Percentiles rank a stretch among this genome's conserved stretches.
These are phyloP conservation scores for Fregata magnificens DNA, from an alignment of 2,113 vertebrate genomes.

Conservation along the genomic window DNA sequence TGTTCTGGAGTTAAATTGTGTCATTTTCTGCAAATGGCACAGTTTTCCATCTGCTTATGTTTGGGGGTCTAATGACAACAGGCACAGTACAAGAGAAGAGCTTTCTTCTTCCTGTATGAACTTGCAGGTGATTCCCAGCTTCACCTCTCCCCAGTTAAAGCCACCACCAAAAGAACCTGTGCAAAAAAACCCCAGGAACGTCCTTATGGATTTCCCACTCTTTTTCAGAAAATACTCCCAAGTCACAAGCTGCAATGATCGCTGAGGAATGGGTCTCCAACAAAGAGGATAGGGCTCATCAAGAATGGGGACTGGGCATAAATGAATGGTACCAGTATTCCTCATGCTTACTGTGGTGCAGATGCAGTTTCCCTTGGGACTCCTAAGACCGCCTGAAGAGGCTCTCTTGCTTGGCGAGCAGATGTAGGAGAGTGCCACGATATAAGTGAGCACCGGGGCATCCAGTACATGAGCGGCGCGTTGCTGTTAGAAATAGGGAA, in stretches of 20 bases:
- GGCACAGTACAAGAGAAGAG: not conserved
- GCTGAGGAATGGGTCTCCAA: not conserved
- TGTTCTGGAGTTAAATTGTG: not conserved
- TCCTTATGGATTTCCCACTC: not conserved
- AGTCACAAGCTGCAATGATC: not conserved
- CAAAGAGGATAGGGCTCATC: not conserved
- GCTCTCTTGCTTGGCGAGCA: not conserved
- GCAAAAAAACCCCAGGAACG: not conserved
- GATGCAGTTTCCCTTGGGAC: not conserved
- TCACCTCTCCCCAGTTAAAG: not conserved
- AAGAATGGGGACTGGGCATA: not conserved
- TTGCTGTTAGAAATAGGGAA: not conserved
- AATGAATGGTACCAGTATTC: not conserved
- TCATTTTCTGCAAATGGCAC: not conserved
- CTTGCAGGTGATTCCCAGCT: not conserved
- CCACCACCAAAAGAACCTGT: not conserved
- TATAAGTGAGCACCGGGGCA: not conserved
- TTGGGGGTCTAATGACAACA: not conserved
- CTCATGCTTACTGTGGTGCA: rapidly evolving
- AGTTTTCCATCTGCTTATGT: not conserved
- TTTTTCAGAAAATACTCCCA: not conserved
- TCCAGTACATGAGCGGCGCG: rapidly evolving
- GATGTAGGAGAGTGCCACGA: not conserved
- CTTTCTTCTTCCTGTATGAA: not conserved
- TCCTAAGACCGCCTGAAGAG: not conserved